Evolutionary conservation across 64 coral and sea anemone species (phyloP).

Genomic region (Porites australiensis): DNA sequence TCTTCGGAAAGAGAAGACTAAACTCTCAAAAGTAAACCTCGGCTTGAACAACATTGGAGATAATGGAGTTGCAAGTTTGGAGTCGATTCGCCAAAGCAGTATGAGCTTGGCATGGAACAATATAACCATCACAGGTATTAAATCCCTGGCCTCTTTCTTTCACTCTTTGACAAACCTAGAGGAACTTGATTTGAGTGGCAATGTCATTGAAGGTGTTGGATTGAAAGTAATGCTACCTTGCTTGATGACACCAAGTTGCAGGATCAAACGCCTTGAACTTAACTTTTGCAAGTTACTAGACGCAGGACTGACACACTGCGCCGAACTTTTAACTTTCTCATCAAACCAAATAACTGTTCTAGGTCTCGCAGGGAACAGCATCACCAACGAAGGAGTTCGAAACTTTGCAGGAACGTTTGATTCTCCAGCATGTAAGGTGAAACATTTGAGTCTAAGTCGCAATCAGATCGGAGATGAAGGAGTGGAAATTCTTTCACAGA

Average conservation of each 20-base stretch:
- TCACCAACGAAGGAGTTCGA: neutral
- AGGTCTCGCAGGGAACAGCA: neutral
- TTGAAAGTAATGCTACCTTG: neutral
- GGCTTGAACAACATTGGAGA: conserved; percentile 4
- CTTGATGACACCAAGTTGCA: neutral
- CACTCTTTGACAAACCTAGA: neutral
- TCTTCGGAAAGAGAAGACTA: neutral
- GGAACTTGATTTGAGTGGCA: conserved; percentile 18
- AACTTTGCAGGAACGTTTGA: neutral
- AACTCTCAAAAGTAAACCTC: neutral
- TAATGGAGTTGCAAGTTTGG: neutral
- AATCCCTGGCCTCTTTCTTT: neutral
- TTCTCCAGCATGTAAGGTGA: conserved; percentile 8
- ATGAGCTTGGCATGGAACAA: neutral
- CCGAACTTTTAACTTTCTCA: neutral
- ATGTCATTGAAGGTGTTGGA: neutral
- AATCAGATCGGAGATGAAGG: neutral
- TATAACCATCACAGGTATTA: neutral
- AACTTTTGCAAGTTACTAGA: neutral
- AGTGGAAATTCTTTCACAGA: conserved; percentile 2
- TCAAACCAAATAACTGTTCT: neutral
- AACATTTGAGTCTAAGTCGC: neutral
- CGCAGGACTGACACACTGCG: neutral
- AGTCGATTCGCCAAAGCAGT: neutral
- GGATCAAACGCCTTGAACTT: neutral